Percentiles rank a stretch among this genome's conserved stretches.
These are phyloP conservation scores for Drosophila chauvacae DNA, from an alignment of 1,140 invertebrate species.

Conservation along the genomic window DNA sequence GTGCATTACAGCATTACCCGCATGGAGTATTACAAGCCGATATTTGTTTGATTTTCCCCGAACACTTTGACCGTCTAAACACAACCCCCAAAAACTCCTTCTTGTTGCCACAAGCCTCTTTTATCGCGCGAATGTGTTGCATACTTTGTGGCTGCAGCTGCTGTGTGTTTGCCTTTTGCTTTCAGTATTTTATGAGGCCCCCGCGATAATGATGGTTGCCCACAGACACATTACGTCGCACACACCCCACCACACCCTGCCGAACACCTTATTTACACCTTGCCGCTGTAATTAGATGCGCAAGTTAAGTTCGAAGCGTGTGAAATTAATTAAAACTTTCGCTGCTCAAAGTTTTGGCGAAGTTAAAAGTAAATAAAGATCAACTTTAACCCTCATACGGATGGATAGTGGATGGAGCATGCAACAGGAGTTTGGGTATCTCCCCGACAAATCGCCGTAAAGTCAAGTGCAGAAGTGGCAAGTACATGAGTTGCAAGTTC, in stretches of 20 bases:
- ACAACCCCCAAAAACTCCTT: neutral
- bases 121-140: slow-evolving; percentile 62
- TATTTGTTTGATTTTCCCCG: slow-evolving; percentile 23
- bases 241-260: neutral
- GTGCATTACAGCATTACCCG: slow-evolving; percentile 26
- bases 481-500: slow-evolving; percentile 62
- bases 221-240: slow-evolving; percentile 70
- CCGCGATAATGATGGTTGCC: slow-evolving; percentile 71
- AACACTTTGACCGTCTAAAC: slow-evolving; percentile 1
- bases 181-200: slow-evolving; percentile 55
- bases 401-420: slow-evolving; percentile 11
- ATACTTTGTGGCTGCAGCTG: slow-evolving; percentile 74
- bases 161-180: slow-evolving; percentile 63
- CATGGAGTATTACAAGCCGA: slow-evolving; percentile 36
- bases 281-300: slow-evolving; percentile 75
- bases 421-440: slow-evolving; percentile 29
- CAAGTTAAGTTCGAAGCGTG: slow-evolving; percentile 59
- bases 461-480: slow-evolving; percentile 68
- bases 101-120: neutral
- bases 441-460: slow-evolving; percentile 40
- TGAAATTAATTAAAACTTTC: slow-evolving; percentile 82
- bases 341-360: slow-evolving; percentile 56
- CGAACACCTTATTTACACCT: slow-evolving; percentile 45
- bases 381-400: slow-evolving; percentile 54
- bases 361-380: slow-evolving; percentile 24